A percentile compares a stretch with the other conserved stretches of the same genome.
Conservation (phyloP, 2,113 vertebrate genomes). For the Semnornis frantzii region DNA sequence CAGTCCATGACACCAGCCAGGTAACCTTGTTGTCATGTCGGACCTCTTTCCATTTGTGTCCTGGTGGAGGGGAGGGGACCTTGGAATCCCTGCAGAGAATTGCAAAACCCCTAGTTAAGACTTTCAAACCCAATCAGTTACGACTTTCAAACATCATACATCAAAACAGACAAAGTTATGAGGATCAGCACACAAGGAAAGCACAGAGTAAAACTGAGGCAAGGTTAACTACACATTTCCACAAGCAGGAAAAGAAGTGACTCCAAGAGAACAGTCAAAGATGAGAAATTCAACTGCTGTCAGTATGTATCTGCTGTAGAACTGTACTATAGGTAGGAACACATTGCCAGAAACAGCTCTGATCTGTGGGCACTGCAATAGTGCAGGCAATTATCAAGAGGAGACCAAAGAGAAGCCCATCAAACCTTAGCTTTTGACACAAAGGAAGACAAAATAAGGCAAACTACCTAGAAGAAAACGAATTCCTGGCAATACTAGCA, state of each 20-base stretch:
- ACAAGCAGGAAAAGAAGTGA: not conserved
- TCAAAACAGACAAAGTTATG: not conserved
- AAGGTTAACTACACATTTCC: not conserved
- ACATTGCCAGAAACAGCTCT: not conserved
- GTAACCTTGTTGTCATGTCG: constrained; percentile 96
- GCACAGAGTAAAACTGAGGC: not conserved
- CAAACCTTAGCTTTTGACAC: not conserved
- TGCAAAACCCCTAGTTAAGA: not conserved
- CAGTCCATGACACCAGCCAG: constrained; percentile 96
- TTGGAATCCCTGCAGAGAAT: constrained; percentile 86
- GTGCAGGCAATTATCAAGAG: not conserved
- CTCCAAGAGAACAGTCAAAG: not conserved
- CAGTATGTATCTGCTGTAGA: not conserved
- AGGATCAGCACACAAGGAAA: not conserved
- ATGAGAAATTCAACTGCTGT: not conserved
- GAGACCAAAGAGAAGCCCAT: not conserved
- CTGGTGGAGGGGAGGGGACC: constrained; percentile 87
- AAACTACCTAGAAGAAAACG: not conserved
- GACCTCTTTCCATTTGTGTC: constrained; percentile 94
- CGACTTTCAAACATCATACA: not conserved
- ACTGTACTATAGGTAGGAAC: not conserved
- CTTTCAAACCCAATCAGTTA: not conserved
- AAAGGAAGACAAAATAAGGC: not conserved
- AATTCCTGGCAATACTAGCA: not conserved
- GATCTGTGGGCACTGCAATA: not conserved